These are phyloP conservation scores for Reticulitermes lucifugus DNA, from an alignment of 2,888 invertebrate species.

Conservation along the genomic window DNA sequence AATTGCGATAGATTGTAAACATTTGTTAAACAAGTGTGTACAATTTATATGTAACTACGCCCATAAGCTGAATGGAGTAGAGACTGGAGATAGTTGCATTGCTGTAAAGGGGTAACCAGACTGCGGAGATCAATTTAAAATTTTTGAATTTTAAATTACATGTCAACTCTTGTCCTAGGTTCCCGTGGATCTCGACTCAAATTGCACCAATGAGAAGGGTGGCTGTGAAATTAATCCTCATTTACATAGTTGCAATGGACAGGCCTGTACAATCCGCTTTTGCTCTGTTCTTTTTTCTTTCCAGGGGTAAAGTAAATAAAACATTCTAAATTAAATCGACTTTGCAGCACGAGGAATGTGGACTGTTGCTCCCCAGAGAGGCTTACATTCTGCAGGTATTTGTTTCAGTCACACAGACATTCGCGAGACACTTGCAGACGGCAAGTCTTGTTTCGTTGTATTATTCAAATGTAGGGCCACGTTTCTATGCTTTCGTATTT, in stretches of 20 bases:
- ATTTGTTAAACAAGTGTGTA: too few species aligned
- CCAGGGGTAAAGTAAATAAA: slow-evolving; percentile 15
- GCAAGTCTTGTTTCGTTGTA: too few species aligned
- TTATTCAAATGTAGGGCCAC: not conserved
- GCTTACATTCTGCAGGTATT: not conserved
- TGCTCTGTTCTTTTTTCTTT: slow-evolving; percentile 2
- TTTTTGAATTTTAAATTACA: slow-evolving; percentile 2
- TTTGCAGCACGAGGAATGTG: not conserved
- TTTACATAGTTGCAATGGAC: slow-evolving; percentile 24
- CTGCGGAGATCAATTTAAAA: slow-evolving; percentile 10
- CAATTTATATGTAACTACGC: too few species aligned
- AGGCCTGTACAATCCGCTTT: slow-evolving; percentile 21
- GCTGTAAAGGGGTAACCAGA: not conserved
- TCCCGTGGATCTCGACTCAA: not conserved
- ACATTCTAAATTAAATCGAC: slow-evolving; percentile 7
- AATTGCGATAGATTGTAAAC: too few species aligned
- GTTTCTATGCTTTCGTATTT: not conserved
- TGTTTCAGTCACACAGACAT: not conserved
- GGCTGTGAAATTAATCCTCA: not conserved
- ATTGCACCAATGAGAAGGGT: not conserved
- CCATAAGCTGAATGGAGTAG: too few species aligned
- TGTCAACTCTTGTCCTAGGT: not conserved
- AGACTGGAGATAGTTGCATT: too few species aligned
- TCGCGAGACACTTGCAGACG: not conserved
- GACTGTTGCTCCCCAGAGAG: not conserved